Evolutionary conservation across 2,113 vertebrate species (phyloP).

Genomic region (Bungarus multicinctus): DNA sequence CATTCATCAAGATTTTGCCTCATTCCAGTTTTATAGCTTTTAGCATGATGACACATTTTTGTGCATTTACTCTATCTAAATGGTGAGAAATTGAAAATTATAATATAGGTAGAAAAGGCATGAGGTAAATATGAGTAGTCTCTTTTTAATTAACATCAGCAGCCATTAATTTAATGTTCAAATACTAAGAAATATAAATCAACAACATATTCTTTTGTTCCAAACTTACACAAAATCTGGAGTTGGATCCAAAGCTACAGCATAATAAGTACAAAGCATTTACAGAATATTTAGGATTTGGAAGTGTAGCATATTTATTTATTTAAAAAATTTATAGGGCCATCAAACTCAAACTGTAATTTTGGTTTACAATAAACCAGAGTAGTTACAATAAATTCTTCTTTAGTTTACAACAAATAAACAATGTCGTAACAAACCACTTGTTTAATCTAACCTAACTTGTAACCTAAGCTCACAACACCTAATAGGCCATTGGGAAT

Average conservation of each 20-base stretch:
- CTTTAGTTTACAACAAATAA: neutral
- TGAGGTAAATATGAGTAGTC: neutral
- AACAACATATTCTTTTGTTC: neutral
- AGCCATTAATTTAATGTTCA: neutral
- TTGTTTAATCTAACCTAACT: neutral
- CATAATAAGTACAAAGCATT: neutral
- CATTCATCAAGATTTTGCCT: neutral
- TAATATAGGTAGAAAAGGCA: neutral
- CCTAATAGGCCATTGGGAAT: neutral
- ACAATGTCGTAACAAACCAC: neutral
- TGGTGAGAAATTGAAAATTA: neutral
- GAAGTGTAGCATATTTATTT: neutral
- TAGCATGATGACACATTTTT: neutral
- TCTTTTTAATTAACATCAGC: neutral
- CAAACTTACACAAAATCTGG: neutral
- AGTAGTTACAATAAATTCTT: no score
- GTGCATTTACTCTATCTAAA: neutral
- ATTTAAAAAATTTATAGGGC: neutral
- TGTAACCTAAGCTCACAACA: neutral
- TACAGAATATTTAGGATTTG: neutral
- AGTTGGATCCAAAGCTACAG: neutral
- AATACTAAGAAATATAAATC: neutral
- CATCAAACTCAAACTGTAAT: neutral
- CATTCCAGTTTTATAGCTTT: neutral
- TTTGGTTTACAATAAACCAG: neutral